A percentile compares a stretch with the other conserved stretches of the same genome.
Conservation (phyloP, 2,888 invertebrate genomes). For the Erpobdella octoculata region DNA sequence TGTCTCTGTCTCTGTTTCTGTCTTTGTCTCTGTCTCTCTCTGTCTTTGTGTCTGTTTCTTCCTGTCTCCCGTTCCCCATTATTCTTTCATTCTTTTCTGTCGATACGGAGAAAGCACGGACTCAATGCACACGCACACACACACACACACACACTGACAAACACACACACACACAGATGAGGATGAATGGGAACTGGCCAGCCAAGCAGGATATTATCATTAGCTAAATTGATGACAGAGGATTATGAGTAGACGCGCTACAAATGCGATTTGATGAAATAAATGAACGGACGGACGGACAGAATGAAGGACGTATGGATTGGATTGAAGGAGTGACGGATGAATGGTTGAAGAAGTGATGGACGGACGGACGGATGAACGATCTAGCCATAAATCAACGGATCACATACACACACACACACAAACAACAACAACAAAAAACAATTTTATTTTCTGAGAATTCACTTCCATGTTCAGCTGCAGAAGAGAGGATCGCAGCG, state of each 20-base stretch:
- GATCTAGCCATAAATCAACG: no score
- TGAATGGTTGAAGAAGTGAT: background rate
- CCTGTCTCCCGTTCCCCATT: no score
- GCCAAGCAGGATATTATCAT: background rate
- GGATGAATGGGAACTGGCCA: background rate
- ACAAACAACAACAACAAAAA: no score
- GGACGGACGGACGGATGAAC: no score
- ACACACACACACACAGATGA: background rate
- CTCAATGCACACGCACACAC: background rate
- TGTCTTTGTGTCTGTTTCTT: no score
- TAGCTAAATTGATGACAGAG: slow-evolving; percentile 5
- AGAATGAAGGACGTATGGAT: background rate
- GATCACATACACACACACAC: no score
- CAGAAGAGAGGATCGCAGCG: no score
- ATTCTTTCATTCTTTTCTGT: no score
- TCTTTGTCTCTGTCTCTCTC: no score
- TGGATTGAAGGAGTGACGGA: background rate
- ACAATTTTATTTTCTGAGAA: no score
- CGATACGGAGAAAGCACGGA: background rate
- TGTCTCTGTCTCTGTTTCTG: no score
- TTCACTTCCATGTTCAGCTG: no score
- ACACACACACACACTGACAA: background rate
- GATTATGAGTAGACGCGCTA: background rate
- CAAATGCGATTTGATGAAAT: background rate
- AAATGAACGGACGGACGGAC: background rate